Evolutionary conservation across 1,140 invertebrate species (phyloP), one percentile per base, ranked within the genome.

Genomic region (Belonocnema kinseyi): DNA sequence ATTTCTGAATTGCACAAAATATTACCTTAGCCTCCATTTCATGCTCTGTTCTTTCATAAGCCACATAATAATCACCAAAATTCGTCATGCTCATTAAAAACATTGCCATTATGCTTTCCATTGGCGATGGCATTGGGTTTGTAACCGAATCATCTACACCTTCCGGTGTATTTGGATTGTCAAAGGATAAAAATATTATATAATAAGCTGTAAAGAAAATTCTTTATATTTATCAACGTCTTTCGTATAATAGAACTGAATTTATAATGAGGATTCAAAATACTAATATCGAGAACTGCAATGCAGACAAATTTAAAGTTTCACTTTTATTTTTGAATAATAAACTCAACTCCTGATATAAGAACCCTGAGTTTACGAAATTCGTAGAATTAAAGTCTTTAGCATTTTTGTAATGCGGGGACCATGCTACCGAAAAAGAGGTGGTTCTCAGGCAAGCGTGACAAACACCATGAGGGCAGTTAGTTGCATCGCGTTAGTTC

Each of bases 81-180:
- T 98, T 98, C 3, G 98, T 97, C 82, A 99, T 93, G 0, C 98
- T 99, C 97, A 99, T 99, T 33, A 99, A 93, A 87, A 99, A 99
- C 97, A 99, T 98, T 2, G 96, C 97, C 94, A 99, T 97, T 12
- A 99, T 94, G 13, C 97, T 97, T 90, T 99, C 98, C 88, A 96
- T 95, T 0, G 98, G 97, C 16, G 95, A 97, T 0, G 96, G 95
- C 94, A 97, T 96, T 1, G 97, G 97, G 92, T 97, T 97, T 26
- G 82, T 88, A 72, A 94, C 92, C 0, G 94, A 93, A 86, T 96
- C 95, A 80, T 96, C 95, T 3, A 95, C 93, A 11, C 94, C 94
- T 81, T 95, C 94, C 0, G 95, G 94, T 16, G 95, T 95, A 74
- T 93, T 93, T 3, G 93, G 95, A 92, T 94, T 96, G 87, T 96